Evolutionary conservation across 2,113 vertebrate species (phyloP), one percentile per base, ranked within the genome.

Genomic region (Sarotherodon lohbergeri): DNA sequence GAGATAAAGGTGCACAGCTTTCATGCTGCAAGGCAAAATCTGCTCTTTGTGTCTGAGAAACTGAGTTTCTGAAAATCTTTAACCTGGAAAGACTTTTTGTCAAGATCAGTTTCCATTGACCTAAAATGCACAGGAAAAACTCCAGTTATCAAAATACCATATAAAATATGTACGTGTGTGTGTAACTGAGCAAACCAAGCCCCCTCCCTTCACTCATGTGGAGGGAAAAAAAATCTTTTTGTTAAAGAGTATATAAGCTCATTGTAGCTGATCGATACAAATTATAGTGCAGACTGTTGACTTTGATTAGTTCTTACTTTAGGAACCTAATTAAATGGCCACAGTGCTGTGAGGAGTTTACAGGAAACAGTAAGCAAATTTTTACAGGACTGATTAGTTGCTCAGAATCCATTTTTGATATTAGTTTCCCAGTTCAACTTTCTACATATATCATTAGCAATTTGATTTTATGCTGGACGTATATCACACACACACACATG

Each of bases 291-390:
- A 34, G 29, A 41, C 56, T 16, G 7, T n/a, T 5, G 12, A 14
- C 50, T 34, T 59, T 1, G 10, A 34, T 12, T 63, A 84, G 50
- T 41, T 50, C 39, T 87, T 55, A 87, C 14, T 90, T 83, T 83
- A 91, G 91, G 83, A 57, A 89, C 63, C 81, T 86, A 86, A 91
- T 90, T 87, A 91, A 87, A 63, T 85, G 61, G 29, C 16, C 27
- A 50, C 56, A 48, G 71, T 56, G 7, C 66, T 55, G 43, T 29
- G 39, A 87, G 78, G 17, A 78, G 61, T 89, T 90, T 83, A n/a
- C 48, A 85, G 36, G 34, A 89, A 85, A 66, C 78, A 80, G 46
- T 83, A 78, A 63, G 80, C 78, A 79, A 24, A 85, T 17, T 76
- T 54, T 82, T 71, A n/a, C 12, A 59, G 16, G 52, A 12, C 54